phyloP scores from a whole-genome alignment of 2,888 invertebrate species.

The Lysandra bellargus region DNA sequence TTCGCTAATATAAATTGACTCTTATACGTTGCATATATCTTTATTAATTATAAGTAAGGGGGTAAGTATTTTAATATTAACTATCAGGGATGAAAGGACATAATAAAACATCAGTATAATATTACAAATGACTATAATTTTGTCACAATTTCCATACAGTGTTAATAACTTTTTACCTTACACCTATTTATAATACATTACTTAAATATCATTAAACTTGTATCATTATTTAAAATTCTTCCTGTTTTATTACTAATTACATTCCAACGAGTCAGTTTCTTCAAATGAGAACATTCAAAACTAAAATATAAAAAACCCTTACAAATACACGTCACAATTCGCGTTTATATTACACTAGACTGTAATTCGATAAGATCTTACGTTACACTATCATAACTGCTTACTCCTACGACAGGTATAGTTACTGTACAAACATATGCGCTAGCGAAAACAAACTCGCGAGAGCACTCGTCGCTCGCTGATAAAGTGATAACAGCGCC shows the following conservation, averaged over 20 bases:
- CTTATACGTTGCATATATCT: too few species aligned
- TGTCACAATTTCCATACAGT: conserved; percentile 82
- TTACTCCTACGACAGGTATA: conserved; percentile 77
- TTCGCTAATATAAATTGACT: too few species aligned
- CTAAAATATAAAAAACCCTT: conserved; percentile 59
- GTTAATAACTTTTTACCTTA: conserved; percentile 81
- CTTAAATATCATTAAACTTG: conserved; percentile 76
- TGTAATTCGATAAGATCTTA: conserved; percentile 80
- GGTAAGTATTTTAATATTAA: conserved; percentile 34
- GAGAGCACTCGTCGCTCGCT: conserved; percentile 35
- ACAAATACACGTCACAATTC: conserved; percentile 66
- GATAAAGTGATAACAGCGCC: conserved; percentile 20
- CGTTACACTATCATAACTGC: conserved; percentile 76
- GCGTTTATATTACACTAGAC: conserved; percentile 75
- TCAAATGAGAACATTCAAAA: conserved; percentile 57
- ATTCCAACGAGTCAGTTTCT: conserved; percentile 70
- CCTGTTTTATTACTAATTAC: conserved; percentile 76
- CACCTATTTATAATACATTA: conserved; percentile 78
- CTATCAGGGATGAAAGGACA: conserved; percentile 36
- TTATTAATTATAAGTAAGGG: too few species aligned
- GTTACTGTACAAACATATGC: conserved; percentile 78
- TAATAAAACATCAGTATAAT: conserved; percentile 75
- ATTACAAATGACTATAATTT: conserved; percentile 82
- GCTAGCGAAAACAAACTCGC: conserved; percentile 57
- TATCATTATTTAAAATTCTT: conserved; percentile 77